Conservation (phyloP, 2,797 vertebrate genomes). For the Notolabrus celidotus region DNA sequence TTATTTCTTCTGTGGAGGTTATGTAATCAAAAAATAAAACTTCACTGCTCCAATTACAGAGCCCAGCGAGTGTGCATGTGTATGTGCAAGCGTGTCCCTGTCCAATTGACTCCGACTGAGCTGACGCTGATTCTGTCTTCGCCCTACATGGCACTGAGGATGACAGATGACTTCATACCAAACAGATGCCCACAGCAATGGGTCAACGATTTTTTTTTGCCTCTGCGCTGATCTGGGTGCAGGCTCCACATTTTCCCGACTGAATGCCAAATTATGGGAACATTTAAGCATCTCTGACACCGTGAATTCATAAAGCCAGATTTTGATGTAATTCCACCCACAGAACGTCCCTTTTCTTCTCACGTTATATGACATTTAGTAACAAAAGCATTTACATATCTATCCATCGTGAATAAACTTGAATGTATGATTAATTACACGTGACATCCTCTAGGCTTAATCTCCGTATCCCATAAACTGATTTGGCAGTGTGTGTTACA, state of each 20-base stretch:
- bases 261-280: conserved; percentile 13
- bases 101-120: conserved; percentile 28
- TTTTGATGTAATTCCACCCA: conserved; percentile 18
- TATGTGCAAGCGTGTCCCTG: not conserved
- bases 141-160: not conserved
- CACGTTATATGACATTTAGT: conserved; percentile 11
- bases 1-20: conserved; percentile 25
- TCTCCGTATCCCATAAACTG: not conserved
- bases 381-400: not conserved
- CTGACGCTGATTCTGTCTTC: conserved; percentile 19
- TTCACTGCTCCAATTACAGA: conserved; percentile 37
- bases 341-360: conserved; percentile 5
- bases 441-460: conserved; percentile 16
- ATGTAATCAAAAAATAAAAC: conserved; percentile 49
- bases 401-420: conserved; percentile 4
- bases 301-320: not conserved
- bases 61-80: conserved; percentile 21
- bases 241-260: conserved; percentile 12
- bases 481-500: not conserved
- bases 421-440: conserved; percentile 21
- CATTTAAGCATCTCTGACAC: conserved; percentile 1
- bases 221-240: conserved; percentile 34
- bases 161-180: conserved; percentile 24
- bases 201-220: conserved; percentile 27
- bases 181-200: conserved; percentile 30